These are phyloP conservation scores for Sarcophaga peregrina DNA, from an alignment of 1,140 invertebrate genomes.

Conservation along the genomic window DNA sequence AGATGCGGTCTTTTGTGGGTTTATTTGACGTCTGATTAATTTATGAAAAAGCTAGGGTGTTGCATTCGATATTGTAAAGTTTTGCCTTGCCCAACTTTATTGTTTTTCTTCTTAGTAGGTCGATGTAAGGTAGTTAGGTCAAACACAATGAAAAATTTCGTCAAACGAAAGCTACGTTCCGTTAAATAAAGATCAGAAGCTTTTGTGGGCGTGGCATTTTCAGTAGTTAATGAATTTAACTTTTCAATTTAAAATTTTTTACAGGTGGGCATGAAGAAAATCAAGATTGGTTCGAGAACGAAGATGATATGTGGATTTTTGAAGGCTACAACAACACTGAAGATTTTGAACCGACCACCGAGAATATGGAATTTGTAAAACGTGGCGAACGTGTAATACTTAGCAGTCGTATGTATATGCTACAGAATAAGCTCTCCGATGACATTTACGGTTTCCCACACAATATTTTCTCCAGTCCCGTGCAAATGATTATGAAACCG, in stretches of 20 bases:
- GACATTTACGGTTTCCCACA: slow-evolving; percentile 63
- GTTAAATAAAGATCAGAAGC: too few relatives aligned
- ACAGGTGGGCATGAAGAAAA: slow-evolving; percentile 68
- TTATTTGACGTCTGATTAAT: too few relatives aligned
- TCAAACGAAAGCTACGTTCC: too few relatives aligned
- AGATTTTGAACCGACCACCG: slow-evolving; percentile 62
- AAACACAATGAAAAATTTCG: too few relatives aligned
- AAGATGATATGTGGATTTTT: slow-evolving; percentile 67
- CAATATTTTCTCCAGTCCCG: slow-evolving; percentile 68
- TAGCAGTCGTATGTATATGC: slow-evolving; percentile 59
- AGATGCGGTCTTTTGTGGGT: too few relatives aligned
- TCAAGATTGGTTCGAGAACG: slow-evolving; percentile 68
- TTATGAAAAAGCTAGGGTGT: too few relatives aligned
- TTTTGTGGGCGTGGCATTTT: too few relatives aligned
- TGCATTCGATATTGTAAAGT: too few relatives aligned
- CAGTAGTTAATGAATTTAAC: too few relatives aligned
- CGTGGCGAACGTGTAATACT: slow-evolving; percentile 62
- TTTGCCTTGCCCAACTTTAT: too few relatives aligned
- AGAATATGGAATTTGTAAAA: slow-evolving; percentile 63
- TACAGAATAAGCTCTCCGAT: slow-evolving; percentile 58
- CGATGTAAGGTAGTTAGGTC: too few relatives aligned
- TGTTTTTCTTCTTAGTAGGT: too few relatives aligned
- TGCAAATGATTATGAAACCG: slow-evolving; percentile 68
- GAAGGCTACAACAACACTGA: slow-evolving; percentile 63
- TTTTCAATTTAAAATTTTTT: neutral